These are phyloP conservation scores for Trachelus tabidus DNA, from an alignment of 2,888 invertebrate genomes.

Conservation along the genomic window DNA sequence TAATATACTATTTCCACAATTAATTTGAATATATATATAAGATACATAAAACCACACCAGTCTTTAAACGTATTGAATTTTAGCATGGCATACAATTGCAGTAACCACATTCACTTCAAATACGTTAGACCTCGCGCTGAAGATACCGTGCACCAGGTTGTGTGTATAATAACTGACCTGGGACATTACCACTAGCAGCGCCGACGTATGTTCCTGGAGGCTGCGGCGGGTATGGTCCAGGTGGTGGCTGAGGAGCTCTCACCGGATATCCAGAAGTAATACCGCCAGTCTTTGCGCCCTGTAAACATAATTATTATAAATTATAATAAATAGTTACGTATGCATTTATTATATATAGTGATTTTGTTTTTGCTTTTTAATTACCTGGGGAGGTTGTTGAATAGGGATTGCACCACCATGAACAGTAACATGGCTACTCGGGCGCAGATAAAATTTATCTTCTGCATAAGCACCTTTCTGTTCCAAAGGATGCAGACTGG, in stretches of 20 bases:
- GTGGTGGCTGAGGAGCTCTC: slow-evolving; percentile 66
- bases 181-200: slow-evolving; percentile 53
- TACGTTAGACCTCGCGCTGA: slow-evolving; percentile 50
- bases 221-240: slow-evolving; percentile 52
- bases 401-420: slow-evolving; percentile 70
- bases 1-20: not conserved
- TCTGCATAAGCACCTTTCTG: slow-evolving; percentile 62
- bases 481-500: slow-evolving; percentile 60
- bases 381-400: slow-evolving; percentile 69
- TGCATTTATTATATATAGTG: not conserved
- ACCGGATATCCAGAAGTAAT: slow-evolving; percentile 89
- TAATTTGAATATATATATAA: not conserved
- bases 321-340: slow-evolving; percentile 6
- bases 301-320: slow-evolving; percentile 33
- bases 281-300: slow-evolving; percentile 82
- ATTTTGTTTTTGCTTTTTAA: slow-evolving; percentile 9
- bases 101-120: not conserved
- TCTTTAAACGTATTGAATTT: not conserved
- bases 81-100: not conserved
- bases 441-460: slow-evolving; percentile 66
- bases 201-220: slow-evolving; percentile 57
- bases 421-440: slow-evolving; percentile 69
- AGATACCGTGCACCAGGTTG: slow-evolving; percentile 58
- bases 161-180: slow-evolving; percentile 56
- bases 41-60: not conserved